phyloP scores from a whole-genome alignment of 2,113 vertebrate genomes.

The Aramus guarauna region DNA sequence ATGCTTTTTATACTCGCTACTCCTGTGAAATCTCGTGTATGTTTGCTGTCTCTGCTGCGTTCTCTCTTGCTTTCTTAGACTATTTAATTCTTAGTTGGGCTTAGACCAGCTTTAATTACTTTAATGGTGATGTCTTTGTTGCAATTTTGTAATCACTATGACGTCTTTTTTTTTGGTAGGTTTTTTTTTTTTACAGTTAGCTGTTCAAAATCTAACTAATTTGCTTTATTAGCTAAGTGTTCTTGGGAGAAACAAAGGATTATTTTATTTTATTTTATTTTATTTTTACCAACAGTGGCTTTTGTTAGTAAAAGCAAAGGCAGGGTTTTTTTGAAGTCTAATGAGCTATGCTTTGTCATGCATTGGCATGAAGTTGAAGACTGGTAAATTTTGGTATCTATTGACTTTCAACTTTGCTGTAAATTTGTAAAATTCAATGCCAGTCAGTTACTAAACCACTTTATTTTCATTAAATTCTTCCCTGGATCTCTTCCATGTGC shows the following conservation, averaged over 20 bases:
- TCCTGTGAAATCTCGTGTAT: background rate
- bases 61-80: background rate
- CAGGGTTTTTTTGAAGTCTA: background rate
- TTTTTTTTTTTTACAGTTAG: background rate
- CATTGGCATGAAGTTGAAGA: background rate
- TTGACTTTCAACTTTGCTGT: background rate
- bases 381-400: background rate
- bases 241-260: background rate
- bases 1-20: background rate
- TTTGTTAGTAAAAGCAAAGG: background rate
- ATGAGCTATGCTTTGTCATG: accelerated
- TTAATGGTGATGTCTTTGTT: background rate
- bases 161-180: background rate
- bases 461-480: background rate
- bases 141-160: background rate
- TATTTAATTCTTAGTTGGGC: background rate
- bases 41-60: background rate
- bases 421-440: background rate
- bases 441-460: background rate
- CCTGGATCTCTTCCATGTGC: background rate
- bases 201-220: background rate
- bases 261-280: background rate
- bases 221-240: background rate
- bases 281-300: background rate
- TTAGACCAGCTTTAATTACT: background rate